phyloP scores from a whole-genome alignment of 2,888 invertebrate species.

The Hemaris fuciformis region DNA sequence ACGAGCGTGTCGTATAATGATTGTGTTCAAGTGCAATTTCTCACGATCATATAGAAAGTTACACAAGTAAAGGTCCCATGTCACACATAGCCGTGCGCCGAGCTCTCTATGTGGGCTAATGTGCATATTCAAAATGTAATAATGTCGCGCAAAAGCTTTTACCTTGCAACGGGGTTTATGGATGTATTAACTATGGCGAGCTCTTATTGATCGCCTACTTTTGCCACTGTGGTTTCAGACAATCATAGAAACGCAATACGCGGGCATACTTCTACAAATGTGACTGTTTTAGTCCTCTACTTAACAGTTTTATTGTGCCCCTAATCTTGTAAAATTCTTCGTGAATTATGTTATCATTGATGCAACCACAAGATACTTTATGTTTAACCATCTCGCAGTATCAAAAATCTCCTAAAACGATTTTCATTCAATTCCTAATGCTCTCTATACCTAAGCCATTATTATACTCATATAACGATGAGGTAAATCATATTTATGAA shows the following conservation, averaged over 20 bases:
- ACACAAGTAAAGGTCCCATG: conserved; percentile 5
- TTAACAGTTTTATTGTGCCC: too few relatives aligned
- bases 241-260: neutral
- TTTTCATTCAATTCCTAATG: too few relatives aligned
- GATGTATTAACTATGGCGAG: neutral
- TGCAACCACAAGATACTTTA: too few relatives aligned
- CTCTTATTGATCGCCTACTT: neutral
- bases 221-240: neutral
- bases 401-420: too few relatives aligned
- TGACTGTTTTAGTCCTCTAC: too few relatives aligned
- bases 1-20: neutral
- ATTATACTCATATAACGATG: too few relatives aligned
- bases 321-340: too few relatives aligned
- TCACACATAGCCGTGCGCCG: neutral
- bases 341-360: too few relatives aligned
- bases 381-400: too few relatives aligned
- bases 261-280: too few relatives aligned
- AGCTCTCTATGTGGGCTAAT: neutral
- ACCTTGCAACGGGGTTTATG: neutral
- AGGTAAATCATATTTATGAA: too few relatives aligned
- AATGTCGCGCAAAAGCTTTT: conserved; percentile 1
- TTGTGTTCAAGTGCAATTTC: neutral
- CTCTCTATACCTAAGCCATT: too few relatives aligned
- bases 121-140: conserved; percentile 7
- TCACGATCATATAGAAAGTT: conserved; percentile 9